phyloP scores from a whole-genome alignment of 2,888 invertebrate genomes.

The Euclidia mi region DNA sequence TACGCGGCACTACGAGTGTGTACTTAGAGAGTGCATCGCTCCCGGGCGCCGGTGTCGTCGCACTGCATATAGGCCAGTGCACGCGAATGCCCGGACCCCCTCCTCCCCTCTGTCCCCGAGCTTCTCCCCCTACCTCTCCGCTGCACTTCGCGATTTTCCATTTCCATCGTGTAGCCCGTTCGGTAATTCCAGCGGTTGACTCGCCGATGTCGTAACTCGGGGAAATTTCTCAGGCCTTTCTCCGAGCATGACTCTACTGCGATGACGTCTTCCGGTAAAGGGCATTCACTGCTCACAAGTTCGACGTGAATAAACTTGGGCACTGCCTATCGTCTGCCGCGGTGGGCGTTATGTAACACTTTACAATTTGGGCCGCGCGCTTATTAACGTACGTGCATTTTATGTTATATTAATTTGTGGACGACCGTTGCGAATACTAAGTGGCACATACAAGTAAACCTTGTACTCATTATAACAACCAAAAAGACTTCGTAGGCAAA shows the following conservation, averaged over 20 bases:
- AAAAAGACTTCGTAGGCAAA: no score
- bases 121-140: conserved; percentile 55
- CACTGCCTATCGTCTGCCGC: conserved; percentile 12
- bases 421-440: neutral
- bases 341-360: conserved; percentile 30
- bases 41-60: conserved; percentile 89
- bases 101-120: conserved; percentile 46
- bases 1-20: conserved; percentile 80
- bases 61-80: conserved; percentile 90
- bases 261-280: conserved; percentile 73
- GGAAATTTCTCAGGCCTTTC: conserved; percentile 82
- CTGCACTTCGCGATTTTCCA: conserved; percentile 87
- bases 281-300: conserved; percentile 67
- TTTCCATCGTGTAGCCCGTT: conserved; percentile 80
- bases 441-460: no score
- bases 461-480: no score
- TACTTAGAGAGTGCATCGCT: conserved; percentile 88
- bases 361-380: conserved; percentile 21
- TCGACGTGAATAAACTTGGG: conserved; percentile 60
- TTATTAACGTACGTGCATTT: conserved; percentile 13
- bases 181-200: conserved; percentile 79
- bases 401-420: neutral
- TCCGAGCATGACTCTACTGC: conserved; percentile 61
- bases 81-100: conserved; percentile 85
- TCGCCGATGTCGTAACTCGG: conserved; percentile 77